Evolutionary conservation across 2,113 vertebrate genomes (phyloP).

Genomic region (Heterotis niloticus): DNA sequence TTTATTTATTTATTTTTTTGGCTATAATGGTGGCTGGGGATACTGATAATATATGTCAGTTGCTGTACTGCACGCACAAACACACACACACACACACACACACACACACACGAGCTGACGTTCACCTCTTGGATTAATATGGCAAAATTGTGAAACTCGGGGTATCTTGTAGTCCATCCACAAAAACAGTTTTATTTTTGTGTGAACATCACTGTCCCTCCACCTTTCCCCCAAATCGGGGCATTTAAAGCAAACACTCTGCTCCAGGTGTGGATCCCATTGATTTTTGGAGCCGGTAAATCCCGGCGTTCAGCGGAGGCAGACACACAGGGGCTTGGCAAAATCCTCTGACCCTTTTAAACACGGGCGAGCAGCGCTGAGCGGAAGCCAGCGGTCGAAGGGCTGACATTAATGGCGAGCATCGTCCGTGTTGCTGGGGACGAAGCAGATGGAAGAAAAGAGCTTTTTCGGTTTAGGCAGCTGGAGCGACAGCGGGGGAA

Average conservation of each 20-base stretch:
- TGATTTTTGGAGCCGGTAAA: slow-evolving; percentile 9
- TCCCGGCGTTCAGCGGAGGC: neutral
- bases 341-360: slow-evolving; percentile 1
- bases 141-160: neutral
- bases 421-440: neutral
- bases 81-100: neutral
- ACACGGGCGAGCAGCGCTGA: neutral
- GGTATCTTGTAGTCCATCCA: too few species aligned
- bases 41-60: neutral
- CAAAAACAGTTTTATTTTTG: too few species aligned
- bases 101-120: neutral
- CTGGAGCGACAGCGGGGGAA: neutral
- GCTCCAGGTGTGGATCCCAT: slow-evolving; percentile 6
- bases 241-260: neutral
- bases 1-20: neutral
- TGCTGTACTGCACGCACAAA: neutral
- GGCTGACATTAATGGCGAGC: slow-evolving; percentile 15
- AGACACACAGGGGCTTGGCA: neutral
- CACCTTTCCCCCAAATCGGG: neutral
- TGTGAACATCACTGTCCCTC: too few species aligned
- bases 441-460: neutral
- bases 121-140: neutral
- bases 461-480: neutral
- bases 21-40: neutral
- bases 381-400: neutral